A percentile compares a stretch with the other conserved stretches of the same genome.
Evolutionary conservation across 2,113 vertebrate species (phyloP).

Genomic region (Thinocorus orbignyianus): DNA sequence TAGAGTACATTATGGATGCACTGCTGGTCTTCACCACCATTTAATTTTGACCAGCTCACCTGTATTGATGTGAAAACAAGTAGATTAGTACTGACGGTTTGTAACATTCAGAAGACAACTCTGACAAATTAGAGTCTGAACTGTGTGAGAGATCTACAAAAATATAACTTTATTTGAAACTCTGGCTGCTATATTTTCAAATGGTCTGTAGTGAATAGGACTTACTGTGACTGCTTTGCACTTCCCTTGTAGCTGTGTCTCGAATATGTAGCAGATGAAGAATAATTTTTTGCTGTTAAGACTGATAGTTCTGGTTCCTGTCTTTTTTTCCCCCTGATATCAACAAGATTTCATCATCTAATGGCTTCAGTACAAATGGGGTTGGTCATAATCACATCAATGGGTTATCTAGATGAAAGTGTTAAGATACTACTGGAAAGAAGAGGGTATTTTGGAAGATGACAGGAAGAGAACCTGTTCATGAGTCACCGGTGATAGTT

Average conservation of each 20-base stretch:
- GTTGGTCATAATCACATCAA: neutral
- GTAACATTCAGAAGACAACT: neutral
- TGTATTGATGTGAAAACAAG: neutral
- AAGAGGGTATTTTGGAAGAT: neutral
- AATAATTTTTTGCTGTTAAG: neutral
- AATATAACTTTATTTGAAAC: neutral
- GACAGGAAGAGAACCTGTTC: neutral
- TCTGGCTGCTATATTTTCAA: neutral
- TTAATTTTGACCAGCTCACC: neutral
- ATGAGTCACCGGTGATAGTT: neutral
- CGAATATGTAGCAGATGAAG: neutral
- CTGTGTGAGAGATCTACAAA: neutral
- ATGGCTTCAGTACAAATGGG: neutral
- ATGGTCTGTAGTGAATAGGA: neutral
- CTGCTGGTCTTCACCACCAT: neutral
- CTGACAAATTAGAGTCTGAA: neutral
- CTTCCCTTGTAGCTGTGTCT: neutral
- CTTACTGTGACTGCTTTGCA: neutral
- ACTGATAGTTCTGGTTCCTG: neutral
- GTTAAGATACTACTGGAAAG: neutral
- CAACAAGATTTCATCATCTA: neutral
- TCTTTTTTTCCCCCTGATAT: neutral
- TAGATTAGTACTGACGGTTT: neutral
- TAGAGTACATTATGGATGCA: neutral
- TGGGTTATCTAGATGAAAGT: neutral